phyloP scores from a whole-genome alignment of 2,113 vertebrate species.

The Corythaixoides concolor region DNA sequence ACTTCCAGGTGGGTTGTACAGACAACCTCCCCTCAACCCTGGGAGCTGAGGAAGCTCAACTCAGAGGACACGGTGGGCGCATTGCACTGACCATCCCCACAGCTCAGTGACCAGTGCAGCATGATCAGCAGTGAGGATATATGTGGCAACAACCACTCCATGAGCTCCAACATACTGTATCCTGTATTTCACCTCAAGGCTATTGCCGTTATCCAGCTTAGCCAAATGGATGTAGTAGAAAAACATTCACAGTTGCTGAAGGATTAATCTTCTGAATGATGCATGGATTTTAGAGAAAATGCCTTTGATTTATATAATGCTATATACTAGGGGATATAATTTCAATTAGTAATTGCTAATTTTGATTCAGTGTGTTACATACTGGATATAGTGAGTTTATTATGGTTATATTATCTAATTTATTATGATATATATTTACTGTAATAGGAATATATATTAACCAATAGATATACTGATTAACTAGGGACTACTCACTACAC shows the following conservation, averaged over 20 bases:
- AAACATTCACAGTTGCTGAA: conserved; percentile 55
- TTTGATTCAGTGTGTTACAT: conserved; percentile 56
- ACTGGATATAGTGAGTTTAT: conserved; percentile 36
- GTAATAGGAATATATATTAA: conserved; percentile 50
- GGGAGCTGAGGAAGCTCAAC: neutral
- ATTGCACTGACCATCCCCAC: neutral
- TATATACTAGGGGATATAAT: conserved; percentile 31
- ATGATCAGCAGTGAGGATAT: neutral
- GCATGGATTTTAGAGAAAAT: conserved; percentile 32
- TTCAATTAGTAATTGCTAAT: conserved; percentile 65
- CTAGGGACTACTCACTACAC: neutral
- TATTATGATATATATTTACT: conserved; percentile 54
- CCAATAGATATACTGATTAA: conserved; percentile 46
- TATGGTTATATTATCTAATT: conserved; percentile 33
- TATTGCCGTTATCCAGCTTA: conserved; percentile 22
- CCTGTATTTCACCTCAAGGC: conserved; percentile 36
- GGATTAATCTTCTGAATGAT: conserved; percentile 58
- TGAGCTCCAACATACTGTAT: neutral
- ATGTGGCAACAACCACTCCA: neutral
- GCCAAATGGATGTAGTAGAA: conserved; percentile 30
- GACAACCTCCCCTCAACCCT: neutral
- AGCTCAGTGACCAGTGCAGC: neutral
- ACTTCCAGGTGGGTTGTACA: neutral
- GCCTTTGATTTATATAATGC: conserved; percentile 59
- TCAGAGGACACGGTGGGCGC: neutral